phyloP scores from a whole-genome alignment of 2,113 vertebrate genomes.

The Stomatorhinus ivindoensis region DNA sequence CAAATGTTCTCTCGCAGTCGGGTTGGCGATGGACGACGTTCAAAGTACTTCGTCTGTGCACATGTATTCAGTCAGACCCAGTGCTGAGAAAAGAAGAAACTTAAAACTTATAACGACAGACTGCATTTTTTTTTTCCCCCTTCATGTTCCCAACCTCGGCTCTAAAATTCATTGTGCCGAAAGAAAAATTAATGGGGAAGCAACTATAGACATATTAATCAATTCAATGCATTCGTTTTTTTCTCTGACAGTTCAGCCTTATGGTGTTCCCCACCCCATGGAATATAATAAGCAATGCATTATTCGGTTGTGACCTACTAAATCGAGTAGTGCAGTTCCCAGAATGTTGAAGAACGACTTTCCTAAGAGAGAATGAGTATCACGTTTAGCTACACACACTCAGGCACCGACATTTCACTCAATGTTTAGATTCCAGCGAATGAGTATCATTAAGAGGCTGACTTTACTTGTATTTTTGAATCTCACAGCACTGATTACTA shows the following conservation, averaged over 20 bases:
- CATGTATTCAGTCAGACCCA: background rate
- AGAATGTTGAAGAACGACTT: background rate
- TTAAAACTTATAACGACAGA: background rate
- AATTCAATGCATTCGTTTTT: background rate
- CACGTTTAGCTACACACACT: background rate
- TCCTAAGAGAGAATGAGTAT: background rate
- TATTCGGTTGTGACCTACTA: background rate
- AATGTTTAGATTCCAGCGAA: background rate
- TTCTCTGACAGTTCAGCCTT: background rate
- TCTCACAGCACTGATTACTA: background rate
- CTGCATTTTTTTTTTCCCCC: background rate
- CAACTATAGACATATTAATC: background rate
- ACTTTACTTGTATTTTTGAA: background rate
- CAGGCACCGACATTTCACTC: background rate
- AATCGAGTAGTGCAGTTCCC: background rate
- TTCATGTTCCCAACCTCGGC: background rate
- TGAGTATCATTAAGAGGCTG: background rate
- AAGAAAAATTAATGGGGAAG: conserved; percentile 1
- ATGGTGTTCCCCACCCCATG: background rate
- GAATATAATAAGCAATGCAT: background rate
- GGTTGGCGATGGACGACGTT: background rate
- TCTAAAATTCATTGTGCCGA: background rate
- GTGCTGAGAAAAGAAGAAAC: background rate
- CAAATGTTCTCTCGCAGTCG: background rate
- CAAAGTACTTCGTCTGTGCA: background rate